phyloP scores from a whole-genome alignment of 2,888 invertebrate genomes.

The Lamproptera curius region DNA sequence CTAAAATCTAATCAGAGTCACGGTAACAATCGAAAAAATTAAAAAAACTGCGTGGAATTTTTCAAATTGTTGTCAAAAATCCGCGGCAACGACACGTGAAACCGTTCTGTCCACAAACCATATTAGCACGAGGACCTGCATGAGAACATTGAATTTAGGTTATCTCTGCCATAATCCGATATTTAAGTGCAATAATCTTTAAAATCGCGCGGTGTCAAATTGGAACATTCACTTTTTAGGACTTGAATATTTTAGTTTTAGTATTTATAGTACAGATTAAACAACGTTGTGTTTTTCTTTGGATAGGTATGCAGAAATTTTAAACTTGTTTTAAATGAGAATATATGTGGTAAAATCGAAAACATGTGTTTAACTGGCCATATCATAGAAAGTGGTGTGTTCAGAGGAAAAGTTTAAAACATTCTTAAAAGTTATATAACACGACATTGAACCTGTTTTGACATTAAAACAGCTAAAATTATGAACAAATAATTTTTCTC shows the following conservation, averaged over 20 bases:
- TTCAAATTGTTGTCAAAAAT: slow-evolving; percentile 13
- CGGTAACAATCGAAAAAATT: no score
- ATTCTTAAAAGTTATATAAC: not conserved
- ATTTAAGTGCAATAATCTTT: slow-evolving; percentile 37
- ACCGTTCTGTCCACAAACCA: slow-evolving; percentile 38
- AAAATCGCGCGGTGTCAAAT: not conserved
- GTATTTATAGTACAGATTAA: no score
- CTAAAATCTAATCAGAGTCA: no score
- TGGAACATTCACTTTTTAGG: slow-evolving; percentile 13
- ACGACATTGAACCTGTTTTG: no score
- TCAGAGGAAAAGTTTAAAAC: not conserved
- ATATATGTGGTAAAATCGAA: not conserved
- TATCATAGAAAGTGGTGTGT: not conserved
- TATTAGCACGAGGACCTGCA: slow-evolving; percentile 51
- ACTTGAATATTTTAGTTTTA: not conserved
- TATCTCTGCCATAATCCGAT: slow-evolving; percentile 49
- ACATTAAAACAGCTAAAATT: no score
- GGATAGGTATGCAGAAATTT: no score
- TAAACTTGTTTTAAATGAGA: no score
- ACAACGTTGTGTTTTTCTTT: no score
- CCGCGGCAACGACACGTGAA: slow-evolving; percentile 46
- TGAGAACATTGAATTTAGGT: slow-evolving; percentile 50
- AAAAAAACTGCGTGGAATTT: no score
- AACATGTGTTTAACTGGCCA: not conserved
- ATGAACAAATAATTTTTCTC: no score